Evolutionary conservation across 2,797 vertebrate species (phyloP).

Genomic region (Rhabdophis nuchalis): DNA sequence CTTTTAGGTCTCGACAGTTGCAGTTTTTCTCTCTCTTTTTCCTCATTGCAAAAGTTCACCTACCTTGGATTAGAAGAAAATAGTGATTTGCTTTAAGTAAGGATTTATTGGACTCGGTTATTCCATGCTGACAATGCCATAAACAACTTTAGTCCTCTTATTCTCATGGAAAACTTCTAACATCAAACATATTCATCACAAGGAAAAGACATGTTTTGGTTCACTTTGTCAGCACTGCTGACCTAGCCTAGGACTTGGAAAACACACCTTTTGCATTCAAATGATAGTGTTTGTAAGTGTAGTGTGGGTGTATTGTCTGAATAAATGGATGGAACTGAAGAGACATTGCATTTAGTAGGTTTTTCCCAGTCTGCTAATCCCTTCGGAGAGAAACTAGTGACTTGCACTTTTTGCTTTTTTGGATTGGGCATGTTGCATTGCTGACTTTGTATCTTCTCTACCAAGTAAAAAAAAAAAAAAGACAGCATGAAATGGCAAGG

Average conservation of each 20-base stretch:
- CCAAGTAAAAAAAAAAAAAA: background rate
- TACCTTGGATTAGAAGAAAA: background rate
- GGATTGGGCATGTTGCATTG: background rate
- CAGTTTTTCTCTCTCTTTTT: background rate
- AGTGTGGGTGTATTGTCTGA: background rate
- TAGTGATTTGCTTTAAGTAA: background rate
- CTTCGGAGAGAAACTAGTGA: background rate
- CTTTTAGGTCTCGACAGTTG: background rate
- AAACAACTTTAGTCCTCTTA: background rate
- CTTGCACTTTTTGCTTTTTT: background rate
- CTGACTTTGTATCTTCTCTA: background rate
- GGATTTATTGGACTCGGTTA: background rate
- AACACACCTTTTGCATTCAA: background rate
- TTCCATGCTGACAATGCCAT: background rate
- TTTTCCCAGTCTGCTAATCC: background rate
- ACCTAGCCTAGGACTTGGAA: background rate
- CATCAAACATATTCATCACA: background rate
- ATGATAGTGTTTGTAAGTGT: background rate
- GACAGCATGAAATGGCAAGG: background rate
- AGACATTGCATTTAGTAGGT: background rate
- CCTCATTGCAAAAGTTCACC: background rate
- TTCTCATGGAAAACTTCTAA: background rate
- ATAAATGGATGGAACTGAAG: background rate
- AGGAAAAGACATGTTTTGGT: background rate
- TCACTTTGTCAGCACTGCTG: background rate